phyloP scores from a whole-genome alignment of 2,113 vertebrate genomes.

The Okapia johnstoni region DNA sequence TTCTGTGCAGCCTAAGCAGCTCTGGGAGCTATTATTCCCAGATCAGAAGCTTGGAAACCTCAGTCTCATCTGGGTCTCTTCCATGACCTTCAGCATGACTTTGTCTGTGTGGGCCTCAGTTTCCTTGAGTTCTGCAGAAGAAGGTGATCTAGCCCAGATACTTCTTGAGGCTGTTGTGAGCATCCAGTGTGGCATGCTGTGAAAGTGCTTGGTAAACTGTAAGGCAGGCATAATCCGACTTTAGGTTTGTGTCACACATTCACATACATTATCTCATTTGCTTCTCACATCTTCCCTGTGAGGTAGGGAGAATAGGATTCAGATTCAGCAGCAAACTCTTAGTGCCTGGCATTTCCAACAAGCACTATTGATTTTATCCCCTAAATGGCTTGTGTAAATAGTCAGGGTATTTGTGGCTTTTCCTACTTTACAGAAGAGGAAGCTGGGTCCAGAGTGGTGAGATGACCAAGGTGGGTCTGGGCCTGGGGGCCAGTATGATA shows the following conservation, averaged over 20 bases:
- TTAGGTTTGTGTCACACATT: constrained; percentile 69
- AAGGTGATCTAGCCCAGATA: background rate
- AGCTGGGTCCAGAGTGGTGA: background rate
- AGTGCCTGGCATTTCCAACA: constrained; percentile 66
- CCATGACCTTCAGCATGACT: background rate
- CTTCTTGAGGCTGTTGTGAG: background rate
- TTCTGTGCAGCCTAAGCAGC: background rate
- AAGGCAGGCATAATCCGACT: constrained; percentile 52
- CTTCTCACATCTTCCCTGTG: constrained; percentile 68
- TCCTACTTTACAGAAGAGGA: constrained; percentile 2
- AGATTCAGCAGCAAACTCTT: constrained; percentile 38
- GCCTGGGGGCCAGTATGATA: background rate
- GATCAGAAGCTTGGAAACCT: background rate
- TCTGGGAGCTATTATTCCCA: background rate
- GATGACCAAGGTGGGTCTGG: background rate
- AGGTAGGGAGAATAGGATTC: constrained; percentile 37
- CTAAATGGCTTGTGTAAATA: constrained; percentile 60
- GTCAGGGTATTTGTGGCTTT: constrained; percentile 55
- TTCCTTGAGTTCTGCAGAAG: constrained; percentile 1
- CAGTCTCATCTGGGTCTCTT: background rate
- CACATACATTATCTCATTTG: constrained; percentile 64
- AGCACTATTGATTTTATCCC: constrained; percentile 51
- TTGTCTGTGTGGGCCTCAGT: background rate
- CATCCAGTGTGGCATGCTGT: background rate
- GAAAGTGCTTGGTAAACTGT: constrained; percentile 66